Percentiles rank a stretch among this genome's conserved stretches.
phyloP scores from a whole-genome alignment of 2,797 vertebrate species.

The Macropus fuliginosus region DNA sequence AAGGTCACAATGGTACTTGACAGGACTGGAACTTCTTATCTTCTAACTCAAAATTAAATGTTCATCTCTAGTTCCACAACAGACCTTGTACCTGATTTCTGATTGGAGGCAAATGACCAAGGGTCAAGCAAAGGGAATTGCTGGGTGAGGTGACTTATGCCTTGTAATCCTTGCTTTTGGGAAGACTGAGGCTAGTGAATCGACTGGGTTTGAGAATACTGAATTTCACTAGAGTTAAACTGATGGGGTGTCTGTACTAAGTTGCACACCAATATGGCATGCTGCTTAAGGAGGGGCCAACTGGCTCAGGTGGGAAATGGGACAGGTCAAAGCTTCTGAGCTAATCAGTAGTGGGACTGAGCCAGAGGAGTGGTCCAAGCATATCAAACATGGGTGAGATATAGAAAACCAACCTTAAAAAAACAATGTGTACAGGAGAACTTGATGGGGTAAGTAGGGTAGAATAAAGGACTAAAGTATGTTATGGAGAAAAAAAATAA shows the following conservation, averaged over 20 bases:
- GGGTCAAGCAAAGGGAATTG: not conserved
- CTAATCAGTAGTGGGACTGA: not conserved
- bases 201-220: not conserved
- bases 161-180: not conserved
- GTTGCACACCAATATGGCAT: not conserved
- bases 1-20: not conserved
- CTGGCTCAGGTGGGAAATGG: not conserved
- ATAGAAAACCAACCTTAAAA: not conserved
- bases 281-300: not conserved
- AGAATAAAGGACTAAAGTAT: not conserved
- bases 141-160: not conserved
- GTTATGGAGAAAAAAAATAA: not conserved
- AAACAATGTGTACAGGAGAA: not conserved
- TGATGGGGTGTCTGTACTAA: not conserved
- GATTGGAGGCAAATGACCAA: not conserved
- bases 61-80: not conserved
- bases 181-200: not conserved
- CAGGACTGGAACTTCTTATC: not conserved
- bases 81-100: not conserved
- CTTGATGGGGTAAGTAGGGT: not conserved
- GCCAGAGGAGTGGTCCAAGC: not conserved
- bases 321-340: not conserved
- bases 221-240: not conserved
- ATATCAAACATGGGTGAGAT: not conserved
- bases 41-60: not conserved